phyloP scores from a whole-genome alignment of 2,888 invertebrate genomes.

The Heteromurus nitidus region DNA sequence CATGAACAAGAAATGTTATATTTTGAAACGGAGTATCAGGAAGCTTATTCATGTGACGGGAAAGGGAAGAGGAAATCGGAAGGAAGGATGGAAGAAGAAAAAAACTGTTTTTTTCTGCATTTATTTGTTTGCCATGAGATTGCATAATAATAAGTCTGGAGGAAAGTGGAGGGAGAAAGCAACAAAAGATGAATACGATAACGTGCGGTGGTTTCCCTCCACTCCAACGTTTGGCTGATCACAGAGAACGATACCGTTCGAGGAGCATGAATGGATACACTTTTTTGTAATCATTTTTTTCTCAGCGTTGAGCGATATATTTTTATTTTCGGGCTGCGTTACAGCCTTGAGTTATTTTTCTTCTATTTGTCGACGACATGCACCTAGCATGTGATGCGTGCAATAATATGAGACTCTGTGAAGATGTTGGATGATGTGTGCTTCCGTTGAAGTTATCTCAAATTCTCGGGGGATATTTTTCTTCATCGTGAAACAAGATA shows the following conservation, averaged over 20 bases:
- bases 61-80: conserved; percentile 29
- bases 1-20: background rate
- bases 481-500: no score
- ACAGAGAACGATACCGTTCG: no score
- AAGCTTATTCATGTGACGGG: conserved; percentile 10
- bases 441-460: background rate
- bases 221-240: no score
- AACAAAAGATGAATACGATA: background rate
- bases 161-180: background rate
- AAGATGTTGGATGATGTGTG: no score
- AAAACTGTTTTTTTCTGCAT: conserved; percentile 5
- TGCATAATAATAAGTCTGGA: no score
- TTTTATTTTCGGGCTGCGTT: no score
- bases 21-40: conserved; percentile 38
- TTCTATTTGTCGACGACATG: no score
- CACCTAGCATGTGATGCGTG: no score
- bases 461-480: background rate
- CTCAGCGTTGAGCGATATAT: no score
- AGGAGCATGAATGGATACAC: no score
- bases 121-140: conserved; percentile 3
- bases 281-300: background rate
- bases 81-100: conserved; percentile 35
- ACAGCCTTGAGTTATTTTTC: no score
- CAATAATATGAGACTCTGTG: no score
- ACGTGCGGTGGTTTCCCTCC: background rate